A percentile compares a stretch with the other conserved stretches of the same genome.
phyloP scores from a whole-genome alignment of 2,113 vertebrate species.

The Odocoileus hemionus region DNA sequence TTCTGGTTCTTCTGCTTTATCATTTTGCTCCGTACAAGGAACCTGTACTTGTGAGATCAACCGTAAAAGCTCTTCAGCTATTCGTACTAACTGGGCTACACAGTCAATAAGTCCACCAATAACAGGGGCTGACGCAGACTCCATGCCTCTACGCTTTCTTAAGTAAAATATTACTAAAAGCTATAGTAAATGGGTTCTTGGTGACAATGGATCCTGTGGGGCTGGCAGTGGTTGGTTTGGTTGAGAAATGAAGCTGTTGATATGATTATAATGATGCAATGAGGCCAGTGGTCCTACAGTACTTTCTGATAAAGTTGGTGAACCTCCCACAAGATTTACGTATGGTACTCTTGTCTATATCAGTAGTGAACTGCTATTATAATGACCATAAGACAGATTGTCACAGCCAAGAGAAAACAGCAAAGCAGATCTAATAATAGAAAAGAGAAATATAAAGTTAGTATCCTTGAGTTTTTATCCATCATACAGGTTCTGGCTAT shows the following conservation, averaged over 20 bases:
- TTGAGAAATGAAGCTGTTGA: neutral
- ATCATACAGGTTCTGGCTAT: neutral
- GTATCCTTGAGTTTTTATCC: conserved; percentile 12
- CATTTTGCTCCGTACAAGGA: neutral
- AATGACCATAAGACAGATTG: neutral
- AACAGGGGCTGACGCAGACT: neutral
- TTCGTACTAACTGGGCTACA: conserved; percentile 36
- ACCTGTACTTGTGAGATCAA: neutral
- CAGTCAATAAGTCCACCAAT: conserved; percentile 37
- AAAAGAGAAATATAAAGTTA: conserved; percentile 53
- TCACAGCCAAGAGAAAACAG: conserved; percentile 38
- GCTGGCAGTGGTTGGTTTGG: neutral
- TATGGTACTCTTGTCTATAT: neutral
- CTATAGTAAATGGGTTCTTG: neutral
- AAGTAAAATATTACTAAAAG: conserved; percentile 40
- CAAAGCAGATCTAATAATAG: conserved; percentile 56
- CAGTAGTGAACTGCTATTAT: neutral
- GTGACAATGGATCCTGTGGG: neutral
- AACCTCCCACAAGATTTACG: neutral
- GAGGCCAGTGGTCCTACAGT: neutral
- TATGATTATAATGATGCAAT: neutral
- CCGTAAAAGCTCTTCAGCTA: conserved; percentile 36
- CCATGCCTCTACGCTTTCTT: conserved; percentile 27
- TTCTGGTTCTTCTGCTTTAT: neutral
- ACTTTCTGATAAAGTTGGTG: neutral